Evolutionary conservation across 2,888 invertebrate species (phyloP), one percentile per base, ranked within the genome.

Genomic region (Vanessa cardui): DNA sequence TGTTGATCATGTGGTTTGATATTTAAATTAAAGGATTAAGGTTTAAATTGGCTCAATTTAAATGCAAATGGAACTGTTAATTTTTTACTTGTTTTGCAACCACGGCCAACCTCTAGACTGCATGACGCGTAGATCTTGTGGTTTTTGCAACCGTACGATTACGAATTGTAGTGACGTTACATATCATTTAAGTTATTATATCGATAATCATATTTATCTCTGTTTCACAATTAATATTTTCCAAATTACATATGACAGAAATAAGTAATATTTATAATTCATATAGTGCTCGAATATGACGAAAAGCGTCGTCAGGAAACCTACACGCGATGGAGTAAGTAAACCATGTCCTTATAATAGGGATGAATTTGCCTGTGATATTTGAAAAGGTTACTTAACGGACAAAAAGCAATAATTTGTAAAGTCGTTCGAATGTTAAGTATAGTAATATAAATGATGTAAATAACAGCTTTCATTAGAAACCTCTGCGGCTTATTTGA

Each of bases 81-180:
- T 58, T 79, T 86, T 85, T 85, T 86, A 74, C 82, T 84, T 79
- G 79, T 82, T 81, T 80, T 84, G 80, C 79, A 82, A 80, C 77
- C 56, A 33, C 77, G 77, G 77, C 72, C 73, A 77, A 76, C 77
- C 78, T 73, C 83, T 80, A 90, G 90, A 90, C 90, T 87, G 90
- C 89, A 85, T 88, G 90, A 89, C 90, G 90, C 89, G 85, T 80
- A 80, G 80, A 80, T 81, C 83, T 82, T 85, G 86, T 76, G 82
- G 86, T 88, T 89, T 88, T 88, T 88, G 86, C 89, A 84, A 86
- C 83, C 79, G 81, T 75, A 74, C 77, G 78, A 79, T 81, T 75
- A 84, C 80, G 85, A 83, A 83, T 78, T 69, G 75, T 86, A 88
- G 88, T 84, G 86, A 76, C 80, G 87, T 72, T 31, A 46, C 56